Conservation (phyloP, 2,888 invertebrate species). For the Hypselothyrea guttata region DNA sequence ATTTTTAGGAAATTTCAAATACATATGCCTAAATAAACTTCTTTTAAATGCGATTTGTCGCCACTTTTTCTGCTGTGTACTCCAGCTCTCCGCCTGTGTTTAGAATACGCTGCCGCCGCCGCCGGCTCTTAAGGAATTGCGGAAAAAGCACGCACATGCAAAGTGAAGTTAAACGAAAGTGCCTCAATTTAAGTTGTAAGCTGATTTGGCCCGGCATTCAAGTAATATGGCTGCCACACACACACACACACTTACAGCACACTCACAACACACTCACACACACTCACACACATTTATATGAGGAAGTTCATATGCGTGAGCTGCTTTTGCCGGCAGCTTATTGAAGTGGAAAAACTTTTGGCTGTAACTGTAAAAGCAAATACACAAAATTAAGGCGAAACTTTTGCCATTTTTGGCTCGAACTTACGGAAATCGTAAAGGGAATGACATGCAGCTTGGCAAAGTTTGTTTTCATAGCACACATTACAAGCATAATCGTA, state of each 20-base stretch:
- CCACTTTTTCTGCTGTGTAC: no score
- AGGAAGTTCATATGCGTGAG: conserved; percentile 34
- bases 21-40: no score
- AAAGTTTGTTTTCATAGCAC: no score
- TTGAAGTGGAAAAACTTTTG: conserved; percentile 73
- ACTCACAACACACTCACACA: conserved; percentile 12
- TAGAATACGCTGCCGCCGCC: conserved; percentile 40
- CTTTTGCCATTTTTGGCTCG: conserved; percentile 41
- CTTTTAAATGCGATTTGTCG: no score
- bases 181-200: conserved; percentile 78
- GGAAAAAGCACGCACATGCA: conserved; percentile 69
- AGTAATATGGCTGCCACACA: conserved; percentile 43
- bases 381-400: conserved; percentile 68
- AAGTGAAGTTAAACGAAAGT: conserved; percentile 77
- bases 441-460: no score
- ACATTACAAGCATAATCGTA: no score
- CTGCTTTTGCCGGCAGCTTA: conserved; percentile 47
- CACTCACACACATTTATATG: conserved; percentile 30
- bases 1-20: no score
- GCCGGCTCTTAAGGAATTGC: conserved; percentile 62
- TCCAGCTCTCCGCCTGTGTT: conserved; percentile 19
- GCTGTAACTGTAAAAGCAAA: conserved; percentile 54
- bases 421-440: background rate
- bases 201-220: conserved; percentile 65
- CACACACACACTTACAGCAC: conserved; percentile 8